Conservation (phyloP, 2,797 vertebrate genomes). For the Scleropages formosus region DNA sequence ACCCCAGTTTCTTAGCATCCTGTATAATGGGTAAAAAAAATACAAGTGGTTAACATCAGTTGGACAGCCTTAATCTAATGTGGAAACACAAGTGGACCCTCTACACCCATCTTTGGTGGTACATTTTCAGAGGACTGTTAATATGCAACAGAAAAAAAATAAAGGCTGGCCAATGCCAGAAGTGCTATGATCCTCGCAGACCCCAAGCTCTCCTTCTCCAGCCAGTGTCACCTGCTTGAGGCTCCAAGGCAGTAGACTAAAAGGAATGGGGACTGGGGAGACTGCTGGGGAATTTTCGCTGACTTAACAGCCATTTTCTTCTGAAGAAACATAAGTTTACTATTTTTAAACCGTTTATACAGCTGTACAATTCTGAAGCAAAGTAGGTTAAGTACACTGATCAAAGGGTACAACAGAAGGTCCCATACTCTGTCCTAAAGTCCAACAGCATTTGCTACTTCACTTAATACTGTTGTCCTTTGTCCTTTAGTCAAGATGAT, state of each 20-base stretch:
- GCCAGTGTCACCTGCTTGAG: background rate
- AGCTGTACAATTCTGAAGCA: background rate
- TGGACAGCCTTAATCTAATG: too few species aligned
- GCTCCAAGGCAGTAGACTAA: background rate
- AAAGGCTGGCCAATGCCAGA: conserved; percentile 11
- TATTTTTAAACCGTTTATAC: background rate
- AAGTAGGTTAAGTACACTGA: background rate
- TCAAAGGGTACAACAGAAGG: too few species aligned
- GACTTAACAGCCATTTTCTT: background rate
- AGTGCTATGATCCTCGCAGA: background rate
- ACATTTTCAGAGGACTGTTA: too few species aligned
- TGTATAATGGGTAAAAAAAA: too few species aligned
- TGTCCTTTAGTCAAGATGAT: background rate
- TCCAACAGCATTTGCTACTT: background rate
- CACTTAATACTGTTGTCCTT: background rate
- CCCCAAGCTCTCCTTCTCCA: too few species aligned
- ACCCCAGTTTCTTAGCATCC: too few species aligned
- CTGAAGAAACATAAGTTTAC: background rate
- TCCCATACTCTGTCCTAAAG: background rate
- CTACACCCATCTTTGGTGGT: too few species aligned
- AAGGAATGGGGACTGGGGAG: background rate
- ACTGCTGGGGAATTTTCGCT: background rate
- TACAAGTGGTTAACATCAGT: too few species aligned
- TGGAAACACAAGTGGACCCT: too few species aligned
- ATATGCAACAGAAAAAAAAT: background rate